Base-by-base conservation (phyloP, 2,797 vertebrate species). In the Sylvia borin region DNA sequence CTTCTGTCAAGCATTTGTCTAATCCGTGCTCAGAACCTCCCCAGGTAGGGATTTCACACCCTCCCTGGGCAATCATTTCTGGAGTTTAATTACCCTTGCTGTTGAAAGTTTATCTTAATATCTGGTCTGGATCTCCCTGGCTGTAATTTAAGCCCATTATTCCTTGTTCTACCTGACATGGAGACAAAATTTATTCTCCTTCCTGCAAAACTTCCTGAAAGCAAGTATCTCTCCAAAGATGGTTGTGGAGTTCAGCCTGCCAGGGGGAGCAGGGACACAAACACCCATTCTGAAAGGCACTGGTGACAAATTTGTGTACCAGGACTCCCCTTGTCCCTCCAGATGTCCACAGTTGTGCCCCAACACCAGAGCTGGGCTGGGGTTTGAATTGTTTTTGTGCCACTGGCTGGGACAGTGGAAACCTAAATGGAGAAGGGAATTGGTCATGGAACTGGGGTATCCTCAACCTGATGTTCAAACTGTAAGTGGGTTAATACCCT, bases 91-190 rank as follows among this genome's bases (percentile, higher is more conserved):
- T 75, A 75, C 47, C 36, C 58, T 92, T 93, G 43, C 88, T 81
- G 36, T 78, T 95, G 50, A 47, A 95, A 84, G 79, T 93, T 84
- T 90, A 48, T 85, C 85, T 88, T 84, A 75, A 86, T 72, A 45
- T 78, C 85, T 90, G 58, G 65, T 32, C 70, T 84, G 85, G 79
- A 88, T 88, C 58, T 90, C 82, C 62, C 51, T 70, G 70, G 66
- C 47, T 88, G 85, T 84, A 86, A 93, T 60, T 90, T 75, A 80
- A 92, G 55, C 45, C 80, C 66, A 66, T 94, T 84, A 73, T 22
- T 97, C 88, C 77, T 81, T 90, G 61, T 86, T 86, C 74, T 62
- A 38, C 36, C 32, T 2, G 26, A 84, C 66, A 10, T 2, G 9
- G 67, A 60, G 76, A 78, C 27, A 47, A 70, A 90, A 94, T 75